phyloP scores from a whole-genome alignment of 1,140 invertebrate species.

The Rhopalosiphum padi region DNA sequence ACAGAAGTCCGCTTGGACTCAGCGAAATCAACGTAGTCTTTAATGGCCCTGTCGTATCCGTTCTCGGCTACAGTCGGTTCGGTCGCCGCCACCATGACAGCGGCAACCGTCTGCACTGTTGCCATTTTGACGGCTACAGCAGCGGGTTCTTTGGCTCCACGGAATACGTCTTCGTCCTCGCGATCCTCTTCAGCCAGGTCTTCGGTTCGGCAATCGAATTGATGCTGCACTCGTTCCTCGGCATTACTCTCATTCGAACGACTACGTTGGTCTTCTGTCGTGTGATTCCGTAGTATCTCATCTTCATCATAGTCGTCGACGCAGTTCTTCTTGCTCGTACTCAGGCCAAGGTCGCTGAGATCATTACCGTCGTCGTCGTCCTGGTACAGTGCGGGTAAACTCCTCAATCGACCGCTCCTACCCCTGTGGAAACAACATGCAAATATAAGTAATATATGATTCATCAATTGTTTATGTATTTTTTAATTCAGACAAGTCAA shows the following conservation, averaged over 20 bases:
- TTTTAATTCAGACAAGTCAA: background rate
- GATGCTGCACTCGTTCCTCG: background rate
- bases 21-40: constrained; percentile 78
- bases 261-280: constrained; percentile 24
- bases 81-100: constrained; percentile 69
- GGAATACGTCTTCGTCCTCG: constrained; percentile 30
- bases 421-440: constrained; percentile 3
- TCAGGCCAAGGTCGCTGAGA: constrained; percentile 81
- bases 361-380: constrained; percentile 80
- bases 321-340: constrained; percentile 73
- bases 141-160: background rate
- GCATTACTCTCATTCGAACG: background rate
- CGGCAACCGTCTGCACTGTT: constrained; percentile 66
- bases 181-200: background rate
- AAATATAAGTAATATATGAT: background rate
- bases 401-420: constrained; percentile 38
- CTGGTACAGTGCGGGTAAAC: constrained; percentile 67
- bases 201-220: background rate
- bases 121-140: constrained; percentile 68
- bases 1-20: constrained; percentile 63
- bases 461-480: background rate
- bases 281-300: constrained; percentile 17
- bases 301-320: constrained; percentile 7
- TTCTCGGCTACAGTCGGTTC: constrained; percentile 68
- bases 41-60: constrained; percentile 85